A percentile compares a stretch with the other conserved stretches of the same genome.
Evolutionary conservation across 2,888 invertebrate genomes (phyloP).

Genomic region (Lottia scabra): DNA sequence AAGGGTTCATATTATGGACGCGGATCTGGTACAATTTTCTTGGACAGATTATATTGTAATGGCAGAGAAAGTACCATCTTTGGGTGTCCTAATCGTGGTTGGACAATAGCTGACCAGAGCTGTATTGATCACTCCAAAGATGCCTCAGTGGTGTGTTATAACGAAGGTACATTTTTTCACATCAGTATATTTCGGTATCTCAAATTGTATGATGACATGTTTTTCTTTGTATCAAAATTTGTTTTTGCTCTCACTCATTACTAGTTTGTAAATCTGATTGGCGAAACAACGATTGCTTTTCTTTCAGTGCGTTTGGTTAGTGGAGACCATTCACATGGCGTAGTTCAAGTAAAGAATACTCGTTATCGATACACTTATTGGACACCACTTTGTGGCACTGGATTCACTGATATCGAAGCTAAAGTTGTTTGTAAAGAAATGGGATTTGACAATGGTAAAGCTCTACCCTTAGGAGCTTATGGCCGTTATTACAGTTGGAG

Average conservation of each 20-base stretch:
- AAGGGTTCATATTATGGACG: constrained; percentile 42
- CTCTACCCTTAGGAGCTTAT: constrained; percentile 47
- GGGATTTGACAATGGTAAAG: constrained; percentile 40
- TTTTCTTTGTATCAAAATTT: too few species aligned
- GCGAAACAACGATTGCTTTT: too few species aligned
- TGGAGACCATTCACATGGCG: constrained; percentile 50
- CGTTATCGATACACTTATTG: constrained; percentile 41
- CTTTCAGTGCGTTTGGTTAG: constrained; percentile 39
- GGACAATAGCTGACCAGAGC: constrained; percentile 32
- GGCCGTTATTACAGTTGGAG: constrained; percentile 38
- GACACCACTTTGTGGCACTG: constrained; percentile 52
- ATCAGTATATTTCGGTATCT: too few species aligned
- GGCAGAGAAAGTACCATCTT: constrained; percentile 45
- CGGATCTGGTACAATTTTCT: constrained; percentile 46
- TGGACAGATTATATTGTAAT: constrained; percentile 47
- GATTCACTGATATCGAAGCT: constrained; percentile 48
- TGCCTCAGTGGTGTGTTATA: constrained; percentile 50
- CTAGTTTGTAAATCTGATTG: too few species aligned
- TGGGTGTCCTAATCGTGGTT: constrained; percentile 46
- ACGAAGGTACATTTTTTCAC: constrained; percentile 38
- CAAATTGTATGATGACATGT: too few species aligned
- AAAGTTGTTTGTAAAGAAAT: constrained; percentile 47
- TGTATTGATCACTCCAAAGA: constrained; percentile 47
- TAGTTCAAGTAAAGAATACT: constrained; percentile 43
- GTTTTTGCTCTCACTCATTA: too few species aligned